Evolutionary conservation across 2,888 invertebrate genomes (phyloP).

Genomic region (Plagiodera versicolora): DNA sequence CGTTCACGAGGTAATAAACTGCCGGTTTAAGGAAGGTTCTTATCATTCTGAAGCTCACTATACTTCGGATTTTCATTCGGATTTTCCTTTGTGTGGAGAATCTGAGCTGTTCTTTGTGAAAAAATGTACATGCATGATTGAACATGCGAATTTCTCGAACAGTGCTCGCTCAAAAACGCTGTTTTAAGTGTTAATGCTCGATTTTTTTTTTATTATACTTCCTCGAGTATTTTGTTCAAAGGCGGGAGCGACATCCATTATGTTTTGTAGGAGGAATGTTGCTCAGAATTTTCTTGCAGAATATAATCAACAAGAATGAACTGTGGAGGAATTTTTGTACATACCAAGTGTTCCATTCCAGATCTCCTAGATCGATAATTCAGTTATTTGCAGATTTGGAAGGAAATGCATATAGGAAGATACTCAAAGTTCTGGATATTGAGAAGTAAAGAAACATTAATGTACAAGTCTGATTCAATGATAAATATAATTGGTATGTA

Average conservation of each 20-base stretch:
- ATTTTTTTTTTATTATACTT: conserved; percentile 13
- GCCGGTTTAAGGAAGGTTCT: conserved; percentile 22
- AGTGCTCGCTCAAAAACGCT: conserved; percentile 18
- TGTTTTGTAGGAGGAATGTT: too few species aligned
- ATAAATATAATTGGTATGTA: too few species aligned
- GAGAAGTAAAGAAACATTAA: too few species aligned
- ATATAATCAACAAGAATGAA: too few species aligned
- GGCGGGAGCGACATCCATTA: background rate
- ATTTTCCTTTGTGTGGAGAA: conserved; percentile 32
- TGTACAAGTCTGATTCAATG: too few species aligned
- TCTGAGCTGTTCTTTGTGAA: conserved; percentile 34
- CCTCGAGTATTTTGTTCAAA: background rate
- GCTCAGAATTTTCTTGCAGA: too few species aligned
- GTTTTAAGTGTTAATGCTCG: conserved; percentile 17
- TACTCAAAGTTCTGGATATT: too few species aligned
- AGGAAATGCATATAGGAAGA: too few species aligned
- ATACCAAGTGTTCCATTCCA: too few species aligned
- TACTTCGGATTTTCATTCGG: conserved; percentile 30
- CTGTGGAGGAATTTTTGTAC: too few species aligned
- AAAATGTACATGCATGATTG: conserved; percentile 37
- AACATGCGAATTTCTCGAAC: conserved; percentile 32
- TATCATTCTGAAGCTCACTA: conserved; percentile 29
- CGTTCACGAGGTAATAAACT: conserved; percentile 27
- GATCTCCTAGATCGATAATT: too few species aligned
- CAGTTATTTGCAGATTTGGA: too few species aligned